These are phyloP conservation scores for Drosophila asahinai DNA, from an alignment of 1,140 invertebrate species.

Conservation along the genomic window DNA sequence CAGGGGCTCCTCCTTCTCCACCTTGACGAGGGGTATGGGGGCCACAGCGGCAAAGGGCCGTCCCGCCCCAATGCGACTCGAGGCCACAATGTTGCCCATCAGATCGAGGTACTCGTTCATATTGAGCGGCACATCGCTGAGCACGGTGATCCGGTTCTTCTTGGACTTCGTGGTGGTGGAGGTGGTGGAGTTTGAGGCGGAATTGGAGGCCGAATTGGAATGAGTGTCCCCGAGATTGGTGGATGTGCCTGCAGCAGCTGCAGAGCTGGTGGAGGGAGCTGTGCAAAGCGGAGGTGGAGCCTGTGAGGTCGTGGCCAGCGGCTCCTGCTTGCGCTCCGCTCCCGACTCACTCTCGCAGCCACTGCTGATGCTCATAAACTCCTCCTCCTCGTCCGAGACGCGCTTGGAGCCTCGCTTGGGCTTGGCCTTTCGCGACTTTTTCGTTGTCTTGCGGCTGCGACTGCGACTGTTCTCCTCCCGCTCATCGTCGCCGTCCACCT, in stretches of 20 bases:
- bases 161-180: constrained; percentile 59
- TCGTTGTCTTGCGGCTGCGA: constrained; percentile 50
- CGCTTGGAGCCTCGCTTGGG: constrained; percentile 48
- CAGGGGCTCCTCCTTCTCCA: constrained; percentile 78
- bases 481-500: constrained; percentile 64
- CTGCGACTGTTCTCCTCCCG: constrained; percentile 65
- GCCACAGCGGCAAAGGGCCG: constrained; percentile 70
- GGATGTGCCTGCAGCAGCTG: constrained; percentile 30
- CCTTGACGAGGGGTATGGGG: constrained; percentile 75
- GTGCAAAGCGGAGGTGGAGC: constrained; percentile 42
- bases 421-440: constrained; percentile 66
- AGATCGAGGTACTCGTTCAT: constrained; percentile 82
- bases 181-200: constrained; percentile 25
- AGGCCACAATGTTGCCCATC: constrained; percentile 81
- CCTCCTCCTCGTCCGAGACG: constrained; percentile 60
- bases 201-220: constrained; percentile 47
- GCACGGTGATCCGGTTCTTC: constrained; percentile 78
- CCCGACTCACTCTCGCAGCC: constrained; percentile 58
- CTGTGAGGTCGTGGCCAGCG: not conserved
- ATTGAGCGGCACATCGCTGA: constrained; percentile 82
- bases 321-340: constrained; percentile 19
- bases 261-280: constrained; percentile 59
- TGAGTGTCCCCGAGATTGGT: constrained; percentile 28
- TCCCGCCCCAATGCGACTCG: constrained; percentile 67
- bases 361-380: constrained; percentile 73